Percentiles rank a stretch among this genome's conserved stretches.
phyloP scores from a whole-genome alignment of 30 jellyfish, hydroid and myxozoan species.

The Hydractinia echinata region DNA sequence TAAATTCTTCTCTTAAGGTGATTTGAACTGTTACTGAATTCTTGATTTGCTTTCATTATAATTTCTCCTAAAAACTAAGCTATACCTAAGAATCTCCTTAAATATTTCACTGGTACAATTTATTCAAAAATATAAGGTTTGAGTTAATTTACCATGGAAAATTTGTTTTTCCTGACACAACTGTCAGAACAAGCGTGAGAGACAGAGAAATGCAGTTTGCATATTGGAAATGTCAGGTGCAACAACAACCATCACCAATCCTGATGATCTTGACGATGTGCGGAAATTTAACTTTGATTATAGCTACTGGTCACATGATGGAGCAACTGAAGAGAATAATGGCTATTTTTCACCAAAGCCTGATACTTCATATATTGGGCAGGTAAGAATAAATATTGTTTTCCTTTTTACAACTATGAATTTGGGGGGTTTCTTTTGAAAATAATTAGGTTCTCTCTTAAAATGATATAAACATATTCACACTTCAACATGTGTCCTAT shows the following conservation, averaged over 20 bases:
- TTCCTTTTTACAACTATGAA: no score
- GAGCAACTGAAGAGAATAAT: conserved; percentile 52
- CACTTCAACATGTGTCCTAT: no score
- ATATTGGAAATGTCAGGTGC: conserved; percentile 67
- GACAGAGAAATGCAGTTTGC: conserved; percentile 53
- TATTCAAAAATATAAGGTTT: no score
- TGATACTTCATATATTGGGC: conserved; percentile 51
- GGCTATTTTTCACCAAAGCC: conserved; percentile 76
- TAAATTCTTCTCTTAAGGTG: no score
- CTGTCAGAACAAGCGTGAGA: conserved; percentile 59
- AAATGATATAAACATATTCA: no score
- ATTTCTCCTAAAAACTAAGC: no score
- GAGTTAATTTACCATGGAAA: no score
- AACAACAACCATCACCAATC: conserved; percentile 68
- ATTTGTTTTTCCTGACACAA: conserved; percentile 34
- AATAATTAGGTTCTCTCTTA: no score
- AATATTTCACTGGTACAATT: background rate
- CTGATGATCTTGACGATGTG: conserved; percentile 52
- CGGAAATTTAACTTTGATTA: conserved; percentile 66
- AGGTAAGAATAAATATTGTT: conserved; percentile 28
- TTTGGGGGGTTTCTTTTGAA: no score
- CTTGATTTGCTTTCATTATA: no score
- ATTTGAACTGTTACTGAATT: no score
- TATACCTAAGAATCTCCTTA: no score
- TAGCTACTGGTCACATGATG: conserved; percentile 91